A percentile compares a stretch with the other conserved stretches of the same genome.
Conservation (phyloP, 2,113 vertebrate species). For the Catagonus wagneri region DNA sequence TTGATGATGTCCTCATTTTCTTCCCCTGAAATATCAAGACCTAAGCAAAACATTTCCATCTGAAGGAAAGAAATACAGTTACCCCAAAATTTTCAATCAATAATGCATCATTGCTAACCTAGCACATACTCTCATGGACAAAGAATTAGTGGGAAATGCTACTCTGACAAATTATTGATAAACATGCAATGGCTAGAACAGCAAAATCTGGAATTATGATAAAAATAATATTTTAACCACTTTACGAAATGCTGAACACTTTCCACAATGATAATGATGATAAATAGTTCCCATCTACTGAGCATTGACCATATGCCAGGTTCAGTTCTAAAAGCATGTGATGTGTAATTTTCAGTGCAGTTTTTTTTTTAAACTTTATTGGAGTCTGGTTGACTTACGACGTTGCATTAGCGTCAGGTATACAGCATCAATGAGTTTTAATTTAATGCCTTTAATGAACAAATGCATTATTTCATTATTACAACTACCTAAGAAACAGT, state of each 20-base stretch:
- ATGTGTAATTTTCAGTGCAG: neutral
- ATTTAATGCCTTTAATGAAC: neutral
- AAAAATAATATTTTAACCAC: neutral
- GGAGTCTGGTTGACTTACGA: too few species aligned
- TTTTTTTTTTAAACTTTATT: too few species aligned
- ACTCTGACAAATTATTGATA: conserved; percentile 31
- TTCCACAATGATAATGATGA: neutral
- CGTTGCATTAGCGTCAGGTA: too few species aligned
- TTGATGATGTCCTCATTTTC: neutral
- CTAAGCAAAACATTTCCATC: neutral
- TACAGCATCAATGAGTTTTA: neutral
- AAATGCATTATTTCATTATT: neutral
- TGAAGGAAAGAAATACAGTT: conserved; percentile 1
- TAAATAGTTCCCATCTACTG: neutral
- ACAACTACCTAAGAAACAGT: neutral
- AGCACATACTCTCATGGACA: neutral
- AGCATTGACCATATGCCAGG: neutral
- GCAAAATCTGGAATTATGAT: conserved; percentile 15
- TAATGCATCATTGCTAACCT: neutral
- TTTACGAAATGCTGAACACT: neutral
- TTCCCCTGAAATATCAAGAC: neutral
- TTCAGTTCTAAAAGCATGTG: neutral
- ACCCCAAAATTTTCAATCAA: neutral
- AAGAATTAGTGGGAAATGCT: conserved; percentile 17
- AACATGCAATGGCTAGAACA: neutral